These are phyloP conservation scores for Netelia melanura DNA, from an alignment of 2,888 invertebrate genomes.

Conservation along the genomic window DNA sequence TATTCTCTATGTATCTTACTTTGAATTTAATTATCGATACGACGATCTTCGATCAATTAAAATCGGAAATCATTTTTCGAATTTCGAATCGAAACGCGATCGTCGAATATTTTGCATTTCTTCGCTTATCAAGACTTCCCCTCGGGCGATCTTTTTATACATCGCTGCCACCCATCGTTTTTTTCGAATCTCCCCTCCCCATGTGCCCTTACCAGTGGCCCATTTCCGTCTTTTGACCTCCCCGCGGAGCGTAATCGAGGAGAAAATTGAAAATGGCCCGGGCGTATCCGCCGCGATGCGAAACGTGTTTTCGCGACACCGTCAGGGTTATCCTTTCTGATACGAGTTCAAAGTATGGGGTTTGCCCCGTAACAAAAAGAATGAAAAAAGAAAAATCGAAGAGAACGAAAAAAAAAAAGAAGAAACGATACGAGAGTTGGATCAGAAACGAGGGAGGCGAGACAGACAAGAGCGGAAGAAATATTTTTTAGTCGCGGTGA, in stretches of 20 bases:
- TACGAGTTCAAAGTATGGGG: constrained; percentile 46
- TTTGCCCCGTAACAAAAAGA: constrained; percentile 32
- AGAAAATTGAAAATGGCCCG: constrained; percentile 71
- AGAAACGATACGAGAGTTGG: constrained; percentile 25
- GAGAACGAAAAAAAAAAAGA: constrained; percentile 27
- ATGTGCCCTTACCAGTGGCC: constrained; percentile 15
- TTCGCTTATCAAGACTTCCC: not conserved
- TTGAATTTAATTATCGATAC: too few relatives aligned
- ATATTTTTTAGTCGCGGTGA: constrained; percentile 15
- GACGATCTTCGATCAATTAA: too few relatives aligned
- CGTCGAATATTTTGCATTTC: too few relatives aligned
- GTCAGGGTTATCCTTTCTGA: constrained; percentile 48
- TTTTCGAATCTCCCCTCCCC: constrained; percentile 18
- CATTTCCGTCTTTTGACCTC: constrained; percentile 69
- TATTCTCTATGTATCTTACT: too few relatives aligned
- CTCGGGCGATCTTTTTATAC: constrained; percentile 21
- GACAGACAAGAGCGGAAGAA: constrained; percentile 32
- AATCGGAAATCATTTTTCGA: too few relatives aligned
- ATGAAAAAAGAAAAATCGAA: constrained; percentile 15
- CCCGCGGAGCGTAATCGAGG: constrained; percentile 71
- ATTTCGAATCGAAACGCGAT: too few relatives aligned
- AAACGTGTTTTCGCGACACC: constrained; percentile 52
- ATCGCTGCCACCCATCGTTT: constrained; percentile 33
- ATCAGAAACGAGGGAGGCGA: constrained; percentile 35
- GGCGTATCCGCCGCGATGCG: constrained; percentile 59